Evolutionary conservation across 2,797 vertebrate species (phyloP).

Genomic region (Cyclopterus lumpus): DNA sequence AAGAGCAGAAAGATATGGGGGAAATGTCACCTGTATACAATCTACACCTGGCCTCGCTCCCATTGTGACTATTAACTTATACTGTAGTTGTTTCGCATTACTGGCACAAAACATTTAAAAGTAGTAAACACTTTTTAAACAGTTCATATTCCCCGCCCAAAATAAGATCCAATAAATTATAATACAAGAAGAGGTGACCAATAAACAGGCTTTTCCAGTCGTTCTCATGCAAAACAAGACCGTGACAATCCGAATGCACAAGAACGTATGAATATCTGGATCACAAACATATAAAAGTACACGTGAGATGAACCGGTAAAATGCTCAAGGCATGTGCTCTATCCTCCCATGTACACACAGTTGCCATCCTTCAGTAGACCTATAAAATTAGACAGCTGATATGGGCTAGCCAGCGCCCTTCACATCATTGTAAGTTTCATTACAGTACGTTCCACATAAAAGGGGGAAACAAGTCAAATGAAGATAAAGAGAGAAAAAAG

Average conservation of each 20-base stretch:
- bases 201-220: conserved; percentile 30
- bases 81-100: conserved; percentile 57
- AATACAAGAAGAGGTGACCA: conserved; percentile 43
- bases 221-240: conserved; percentile 53
- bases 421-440: conserved; percentile 67
- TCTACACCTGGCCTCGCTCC: conserved; percentile 59
- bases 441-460: conserved; percentile 73
- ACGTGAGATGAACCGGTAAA: conserved; percentile 44
- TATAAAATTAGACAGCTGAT: conserved; percentile 67
- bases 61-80: conserved; percentile 39
- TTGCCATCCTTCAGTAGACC: conserved; percentile 62
- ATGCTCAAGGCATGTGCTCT: conserved; percentile 29
- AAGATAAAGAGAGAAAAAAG: conserved; percentile 27
- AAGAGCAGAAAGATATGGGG: conserved; percentile 78
- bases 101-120: conserved; percentile 75
- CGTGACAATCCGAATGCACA: conserved; percentile 28
- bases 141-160: conserved; percentile 27
- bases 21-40: conserved; percentile 71
- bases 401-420: conserved; percentile 78
- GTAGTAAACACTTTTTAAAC: conserved; percentile 68
- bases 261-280: conserved; percentile 27
- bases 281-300: conserved; percentile 34
- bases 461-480: conserved; percentile 44
- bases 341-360: conserved; percentile 43
- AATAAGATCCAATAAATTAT: conserved; percentile 70